A percentile compares a stretch with the other conserved stretches of the same genome.
Evolutionary conservation across 2,888 invertebrate species (phyloP).

Genomic region (Maniola hyperantus): DNA sequence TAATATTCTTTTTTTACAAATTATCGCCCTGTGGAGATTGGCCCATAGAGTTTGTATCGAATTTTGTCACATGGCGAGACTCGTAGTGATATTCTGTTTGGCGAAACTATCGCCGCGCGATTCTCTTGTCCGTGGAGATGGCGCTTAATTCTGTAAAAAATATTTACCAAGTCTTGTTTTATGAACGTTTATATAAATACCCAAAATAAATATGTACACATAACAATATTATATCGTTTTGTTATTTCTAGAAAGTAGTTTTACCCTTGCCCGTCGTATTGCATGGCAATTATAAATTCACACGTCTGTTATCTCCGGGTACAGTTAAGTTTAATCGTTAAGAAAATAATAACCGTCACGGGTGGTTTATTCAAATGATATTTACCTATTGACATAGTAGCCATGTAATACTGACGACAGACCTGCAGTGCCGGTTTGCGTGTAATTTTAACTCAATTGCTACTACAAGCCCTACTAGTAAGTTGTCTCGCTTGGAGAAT

Average conservation of each 20-base stretch:
- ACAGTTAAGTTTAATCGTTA: constrained; percentile 69
- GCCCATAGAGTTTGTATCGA: too few species aligned
- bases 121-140: too few species aligned
- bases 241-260: constrained; percentile 40
- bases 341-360: constrained; percentile 58
- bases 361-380: constrained; percentile 68
- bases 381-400: constrained; percentile 65
- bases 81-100: too few species aligned
- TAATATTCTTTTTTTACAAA: too few species aligned
- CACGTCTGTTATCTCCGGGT: constrained; percentile 59
- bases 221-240: constrained; percentile 34
- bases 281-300: constrained; percentile 64
- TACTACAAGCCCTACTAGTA: constrained; percentile 26
- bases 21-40: too few species aligned
- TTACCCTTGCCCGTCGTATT: constrained; percentile 33
- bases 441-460: constrained; percentile 27
- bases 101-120: too few species aligned
- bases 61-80: too few species aligned
- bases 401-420: constrained; percentile 43
- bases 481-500: constrained; percentile 20
- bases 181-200: constrained; percentile 26
- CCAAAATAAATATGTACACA: constrained; percentile 36
- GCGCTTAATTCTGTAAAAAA: constrained; percentile 15
- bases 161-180: constrained; percentile 35
- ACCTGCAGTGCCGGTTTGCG: constrained; percentile 43